These are phyloP conservation scores for Meghimatium bilineatum DNA, from an alignment of 2,888 invertebrate genomes.

Conservation along the genomic window DNA sequence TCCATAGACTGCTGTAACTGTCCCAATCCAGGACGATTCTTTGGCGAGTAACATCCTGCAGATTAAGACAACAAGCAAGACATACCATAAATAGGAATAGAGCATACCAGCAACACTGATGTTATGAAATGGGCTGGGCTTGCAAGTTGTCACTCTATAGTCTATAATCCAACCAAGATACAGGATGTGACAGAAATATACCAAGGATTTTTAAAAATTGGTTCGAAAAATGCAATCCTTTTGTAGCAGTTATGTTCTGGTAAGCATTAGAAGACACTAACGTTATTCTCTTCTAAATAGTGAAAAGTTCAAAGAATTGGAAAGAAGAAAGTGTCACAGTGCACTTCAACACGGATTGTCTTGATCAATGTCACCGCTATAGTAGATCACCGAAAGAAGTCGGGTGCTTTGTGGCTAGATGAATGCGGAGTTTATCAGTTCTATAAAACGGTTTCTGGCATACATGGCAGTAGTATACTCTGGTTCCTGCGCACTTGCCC, in stretches of 20 bases:
- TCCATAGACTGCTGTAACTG: neutral
- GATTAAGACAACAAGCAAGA: slow-evolving; percentile 26
- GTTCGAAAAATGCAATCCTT: too few relatives aligned
- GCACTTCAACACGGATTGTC: neutral
- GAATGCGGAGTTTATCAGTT: slow-evolving; percentile 41
- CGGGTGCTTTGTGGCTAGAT: slow-evolving; percentile 29
- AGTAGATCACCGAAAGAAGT: neutral
- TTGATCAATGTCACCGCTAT: neutral
- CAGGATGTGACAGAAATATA: neutral
- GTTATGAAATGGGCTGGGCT: slow-evolving; percentile 22
- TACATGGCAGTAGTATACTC: slow-evolving; percentile 21
- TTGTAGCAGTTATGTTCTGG: neutral
- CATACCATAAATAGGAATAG: neutral
- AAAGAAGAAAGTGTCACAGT: neutral
- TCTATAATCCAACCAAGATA: neutral
- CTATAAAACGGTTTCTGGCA: slow-evolving; percentile 39
- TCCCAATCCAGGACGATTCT: neutral
- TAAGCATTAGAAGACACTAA: neutral
- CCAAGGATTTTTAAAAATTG: too few relatives aligned
- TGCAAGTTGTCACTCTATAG: neutral
- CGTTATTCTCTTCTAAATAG: neutral
- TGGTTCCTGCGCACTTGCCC: slow-evolving; percentile 48
- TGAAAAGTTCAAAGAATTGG: neutral
- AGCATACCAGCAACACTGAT: neutral
- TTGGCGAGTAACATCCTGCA: slow-evolving; percentile 17